Evolutionary conservation across 1,140 invertebrate species (phyloP), one percentile per base, ranked within the genome.

Genomic region (Helicoverpa armigera): DNA sequence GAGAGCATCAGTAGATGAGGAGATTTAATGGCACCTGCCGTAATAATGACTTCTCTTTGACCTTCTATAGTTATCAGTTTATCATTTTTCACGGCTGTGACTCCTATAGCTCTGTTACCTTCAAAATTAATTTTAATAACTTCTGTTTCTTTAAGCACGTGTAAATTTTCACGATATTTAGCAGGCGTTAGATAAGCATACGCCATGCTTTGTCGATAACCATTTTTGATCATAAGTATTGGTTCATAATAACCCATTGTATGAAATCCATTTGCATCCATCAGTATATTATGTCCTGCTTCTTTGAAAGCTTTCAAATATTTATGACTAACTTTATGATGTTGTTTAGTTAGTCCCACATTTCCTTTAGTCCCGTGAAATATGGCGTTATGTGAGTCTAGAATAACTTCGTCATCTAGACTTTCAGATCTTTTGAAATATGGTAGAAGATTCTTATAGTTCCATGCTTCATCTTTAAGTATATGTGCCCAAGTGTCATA

Each of bases 221-320:
- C 98, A 69, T 98, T 94, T 29, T 96, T 92, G 16, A 98, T 90
- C 0, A 97, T 98, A 50, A 94, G 97, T 87, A 97, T 96, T 0
- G 96, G 94, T 53, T 95, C 86, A 0, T 95, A 95, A 83, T 97
- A 97, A 78, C 97, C 97, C 48, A 95, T 95, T 86, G 97, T 96
- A 2, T 88, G 95, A 9, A 94, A 95, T 0, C 97, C 97, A 86
- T 98, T 98, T 16, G 97, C 92, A 82, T 98, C 97, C 43, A 75
- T 3, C 5, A 81, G 9, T 7, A 69, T 65, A n/a, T 73, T 67
- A 12, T 83, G 13, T 7, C 83, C 83, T 0, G 80, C n/a, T 80
- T 86, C 83, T 16, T 50, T 35, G 35, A 86, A 85, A 13, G 84
- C 69, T 63, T 86, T 11, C 35, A 87, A 77, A 43, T 79, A 82